phyloP scores from a whole-genome alignment of 1,140 invertebrate genomes.

The Euglossa dilemma region DNA sequence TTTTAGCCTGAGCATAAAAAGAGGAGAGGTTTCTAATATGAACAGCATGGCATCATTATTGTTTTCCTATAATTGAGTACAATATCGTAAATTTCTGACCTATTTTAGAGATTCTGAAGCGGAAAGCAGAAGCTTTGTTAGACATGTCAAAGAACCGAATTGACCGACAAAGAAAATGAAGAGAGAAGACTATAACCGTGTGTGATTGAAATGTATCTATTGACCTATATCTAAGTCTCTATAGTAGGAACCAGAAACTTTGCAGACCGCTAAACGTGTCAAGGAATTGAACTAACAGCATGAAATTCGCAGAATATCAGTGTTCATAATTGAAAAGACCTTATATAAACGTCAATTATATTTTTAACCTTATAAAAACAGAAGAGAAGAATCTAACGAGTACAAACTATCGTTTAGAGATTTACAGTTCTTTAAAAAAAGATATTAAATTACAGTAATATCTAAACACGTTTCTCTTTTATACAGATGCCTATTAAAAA shows the following conservation, averaged over 20 bases:
- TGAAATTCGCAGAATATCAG: not conserved
- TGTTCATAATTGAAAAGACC: too few relatives aligned
- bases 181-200: not conserved
- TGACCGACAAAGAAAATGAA: not conserved
- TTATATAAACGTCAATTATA: not conserved
- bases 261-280: not conserved
- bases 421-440: too few relatives aligned
- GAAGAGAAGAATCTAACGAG: too few relatives aligned
- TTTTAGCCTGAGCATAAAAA: not conserved
- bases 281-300: not conserved
- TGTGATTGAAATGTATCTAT: not conserved
- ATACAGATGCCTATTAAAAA: too few relatives aligned
- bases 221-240: not conserved
- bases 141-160: not conserved
- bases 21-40: not conserved
- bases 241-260: not conserved
- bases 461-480: too few relatives aligned
- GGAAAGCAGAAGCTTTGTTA: not conserved
- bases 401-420: too few relatives aligned
- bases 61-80: not conserved
- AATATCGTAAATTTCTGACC: not conserved
- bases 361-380: too few relatives aligned
- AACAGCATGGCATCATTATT: not conserved
- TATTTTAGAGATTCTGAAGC: not conserved
- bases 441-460: too few relatives aligned